phyloP scores from a whole-genome alignment of 2,113 vertebrate genomes.

The Ptychochromis oligacanthus region DNA sequence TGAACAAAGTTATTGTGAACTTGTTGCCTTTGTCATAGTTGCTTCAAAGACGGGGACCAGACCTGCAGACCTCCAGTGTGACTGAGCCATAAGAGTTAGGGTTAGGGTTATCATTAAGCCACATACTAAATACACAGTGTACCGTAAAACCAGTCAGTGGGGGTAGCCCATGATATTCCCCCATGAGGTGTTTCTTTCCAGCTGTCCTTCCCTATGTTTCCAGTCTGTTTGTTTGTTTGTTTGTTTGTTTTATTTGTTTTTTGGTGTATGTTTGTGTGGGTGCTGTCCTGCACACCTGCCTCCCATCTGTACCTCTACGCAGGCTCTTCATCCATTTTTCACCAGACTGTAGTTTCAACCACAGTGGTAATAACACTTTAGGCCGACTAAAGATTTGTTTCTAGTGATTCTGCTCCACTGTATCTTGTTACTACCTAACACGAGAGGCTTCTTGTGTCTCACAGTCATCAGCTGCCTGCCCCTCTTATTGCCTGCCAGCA shows the following conservation, averaged over 20 bases:
- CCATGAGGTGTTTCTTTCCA: not conserved
- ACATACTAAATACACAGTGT: not conserved
- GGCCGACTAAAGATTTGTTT: not conserved
- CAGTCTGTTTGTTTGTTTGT: not conserved
- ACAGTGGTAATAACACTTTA: not conserved
- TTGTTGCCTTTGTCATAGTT: fast-evolving
- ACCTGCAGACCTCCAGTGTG: not conserved
- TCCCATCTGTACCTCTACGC: not conserved
- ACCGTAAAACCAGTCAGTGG: too few species aligned
- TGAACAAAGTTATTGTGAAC: not conserved
- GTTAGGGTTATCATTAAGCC: not conserved
- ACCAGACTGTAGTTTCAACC: not conserved
- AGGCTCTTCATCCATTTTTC: not conserved
- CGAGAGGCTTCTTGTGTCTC: not conserved
- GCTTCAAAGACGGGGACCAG: not conserved
- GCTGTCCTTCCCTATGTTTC: not conserved
- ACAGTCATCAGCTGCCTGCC: not conserved
- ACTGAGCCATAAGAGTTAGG: not conserved
- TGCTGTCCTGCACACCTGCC: not conserved
- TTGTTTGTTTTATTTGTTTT: not conserved
- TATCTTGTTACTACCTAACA: not conserved
- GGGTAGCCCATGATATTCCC: not conserved
- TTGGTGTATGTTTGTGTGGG: not conserved
- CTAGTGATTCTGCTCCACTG: not conserved
- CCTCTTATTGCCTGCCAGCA: not conserved